Evolutionary conservation across 1,140 invertebrate genomes (phyloP), one percentile per base, ranked within the genome.

Genomic region (Heliothis subflexa): DNA sequence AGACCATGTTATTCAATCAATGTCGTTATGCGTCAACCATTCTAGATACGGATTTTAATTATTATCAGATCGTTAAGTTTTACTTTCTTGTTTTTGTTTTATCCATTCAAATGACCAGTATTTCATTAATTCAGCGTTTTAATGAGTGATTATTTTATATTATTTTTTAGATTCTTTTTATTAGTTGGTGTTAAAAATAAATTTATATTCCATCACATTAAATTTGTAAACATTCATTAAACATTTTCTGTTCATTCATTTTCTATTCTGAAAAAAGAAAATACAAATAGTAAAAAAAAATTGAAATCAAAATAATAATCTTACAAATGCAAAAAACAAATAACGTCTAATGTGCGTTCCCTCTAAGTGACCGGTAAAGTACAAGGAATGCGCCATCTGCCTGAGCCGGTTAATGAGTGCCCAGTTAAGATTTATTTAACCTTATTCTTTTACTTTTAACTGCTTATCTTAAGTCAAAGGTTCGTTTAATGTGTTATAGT

Each of bases 341-440:
- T 14, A 40, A 10, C 45, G 5, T 74, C 72, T 16, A 74, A 47
- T 74, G 55, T 74, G 45, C 9, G 62, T 57, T 61, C 72, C n/a
- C 72, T 62, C 18, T 74, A 25, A 74, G 0, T 4, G 3, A 33
- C 73, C 73, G 47, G 73, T 75, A 75, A 64, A 49, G 73, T 64
- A 75, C 57, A 33, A 61, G 72, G 54, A 74, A 68, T 68, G 64
- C 64, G 13, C 47, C 64, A 50, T 68, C 64, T 61, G 72, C 55
- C 14, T 18, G 57, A 12, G 49, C 40, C 57, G 40, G 57, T 75
- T 75, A 75, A 75, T 75, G 73, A 75, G 73, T 13, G 73, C 9
- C 59, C 57, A 40, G 45, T 62, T 61, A 75, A 75, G 73, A 75
- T 75, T 75, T 75, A 75, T 75, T 52, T 61, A 71, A 68, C 64